Evolutionary conservation across 2,888 invertebrate species (phyloP).

Genomic region (Encarsia formosa): DNA sequence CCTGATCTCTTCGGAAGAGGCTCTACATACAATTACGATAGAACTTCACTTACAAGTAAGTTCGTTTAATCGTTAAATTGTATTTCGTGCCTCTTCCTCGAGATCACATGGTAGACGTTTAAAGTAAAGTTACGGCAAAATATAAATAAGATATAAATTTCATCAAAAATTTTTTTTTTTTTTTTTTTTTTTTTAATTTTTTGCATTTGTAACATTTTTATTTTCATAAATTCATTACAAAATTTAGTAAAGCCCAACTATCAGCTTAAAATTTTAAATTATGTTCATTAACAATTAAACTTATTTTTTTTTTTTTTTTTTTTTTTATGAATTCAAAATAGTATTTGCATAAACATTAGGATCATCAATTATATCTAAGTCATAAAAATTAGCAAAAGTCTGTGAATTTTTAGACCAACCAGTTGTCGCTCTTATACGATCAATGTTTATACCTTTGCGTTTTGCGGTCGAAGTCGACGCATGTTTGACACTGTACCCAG

Average conservation of each 20-base stretch:
- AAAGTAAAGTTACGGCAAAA: too few species aligned
- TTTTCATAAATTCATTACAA: too few species aligned
- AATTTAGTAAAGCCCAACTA: too few species aligned
- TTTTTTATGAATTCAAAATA: conserved; percentile 2
- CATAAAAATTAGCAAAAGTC: conserved; percentile 4
- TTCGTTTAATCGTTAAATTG: conserved; percentile 14
- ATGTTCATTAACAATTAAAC: too few species aligned
- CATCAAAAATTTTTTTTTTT: too few species aligned
- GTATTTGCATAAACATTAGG: background rate
- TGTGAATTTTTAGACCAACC: conserved; percentile 11
- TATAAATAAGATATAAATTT: too few species aligned
- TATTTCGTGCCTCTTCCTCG: conserved; percentile 10
- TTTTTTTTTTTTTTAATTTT: too few species aligned
- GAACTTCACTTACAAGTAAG: conserved; percentile 9
- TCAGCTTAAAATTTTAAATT: too few species aligned
- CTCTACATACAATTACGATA: conserved; percentile 1
- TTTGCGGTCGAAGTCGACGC: conserved; percentile 18
- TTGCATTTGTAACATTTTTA: too few species aligned
- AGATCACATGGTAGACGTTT: conserved; percentile 7
- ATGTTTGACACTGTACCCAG: conserved; percentile 12
- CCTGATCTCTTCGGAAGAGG: conserved; percentile 7
- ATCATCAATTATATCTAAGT: background rate
- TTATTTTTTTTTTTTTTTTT: too few species aligned
- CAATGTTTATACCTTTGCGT: conserved; percentile 11
- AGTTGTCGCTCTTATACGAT: conserved; percentile 5